phyloP scores from a whole-genome alignment of 2,888 invertebrate genomes.

The Argyresthia goedartella region DNA sequence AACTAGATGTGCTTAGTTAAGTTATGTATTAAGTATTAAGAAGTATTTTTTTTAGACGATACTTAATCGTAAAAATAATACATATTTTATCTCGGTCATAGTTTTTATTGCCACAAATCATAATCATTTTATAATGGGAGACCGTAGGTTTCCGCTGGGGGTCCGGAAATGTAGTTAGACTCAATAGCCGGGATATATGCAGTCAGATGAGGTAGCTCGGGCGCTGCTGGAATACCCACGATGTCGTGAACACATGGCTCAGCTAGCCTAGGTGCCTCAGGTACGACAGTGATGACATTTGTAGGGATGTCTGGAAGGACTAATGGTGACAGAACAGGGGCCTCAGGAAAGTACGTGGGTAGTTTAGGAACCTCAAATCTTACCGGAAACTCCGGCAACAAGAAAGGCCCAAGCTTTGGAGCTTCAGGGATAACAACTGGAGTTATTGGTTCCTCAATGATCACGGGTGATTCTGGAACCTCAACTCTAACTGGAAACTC shows the following conservation, averaged over 20 bases:
- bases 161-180: neutral
- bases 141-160: neutral
- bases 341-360: constrained; percentile 4
- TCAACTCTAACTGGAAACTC: neutral
- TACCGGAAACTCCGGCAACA: constrained; percentile 4
- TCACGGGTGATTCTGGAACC: neutral
- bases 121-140: neutral
- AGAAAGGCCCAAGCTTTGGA: constrained; percentile 1
- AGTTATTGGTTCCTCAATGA: neutral
- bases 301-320: constrained; percentile 2
- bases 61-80: neutral
- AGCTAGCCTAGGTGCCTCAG: constrained; percentile 13
- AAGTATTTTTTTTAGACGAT: neutral
- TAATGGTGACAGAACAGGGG: constrained; percentile 3
- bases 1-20: constrained; percentile 11
- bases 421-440: constrained; percentile 7
- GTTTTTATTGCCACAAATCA: neutral
- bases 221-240: constrained; percentile 13
- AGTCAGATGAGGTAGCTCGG: constrained; percentile 15
- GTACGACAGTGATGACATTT: constrained; percentile 8
- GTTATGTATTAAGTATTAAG: neutral
- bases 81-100: neutral
- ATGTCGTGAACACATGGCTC: neutral
- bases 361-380: neutral
- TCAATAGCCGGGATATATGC: neutral